Evolutionary conservation across 35 echinoderm and acorn worm species (phyloP), one percentile per base, ranked within the genome.

Genomic region (Stichopus chloronotus): DNA sequence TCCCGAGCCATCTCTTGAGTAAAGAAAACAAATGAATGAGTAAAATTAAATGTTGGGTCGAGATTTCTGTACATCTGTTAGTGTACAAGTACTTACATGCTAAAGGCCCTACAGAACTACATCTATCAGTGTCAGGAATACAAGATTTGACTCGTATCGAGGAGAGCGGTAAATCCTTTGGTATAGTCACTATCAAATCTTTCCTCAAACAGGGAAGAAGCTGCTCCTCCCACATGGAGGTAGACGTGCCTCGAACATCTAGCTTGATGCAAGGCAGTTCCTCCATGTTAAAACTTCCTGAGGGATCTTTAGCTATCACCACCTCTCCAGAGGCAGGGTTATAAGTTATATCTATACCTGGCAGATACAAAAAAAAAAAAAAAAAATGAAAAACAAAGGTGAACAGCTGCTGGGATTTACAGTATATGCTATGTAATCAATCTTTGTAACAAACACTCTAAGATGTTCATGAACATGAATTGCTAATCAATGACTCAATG

Each of bases 81-180:
- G 17, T 5, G 79, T 82, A 30, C 11, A 80, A 2, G 20, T 84
- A 88, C 86, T 88, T 69, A 88, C 86, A 88, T 25, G 56, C 86
- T 88, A 88, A 22, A 61, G 86, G 17, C 22, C 60, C 86, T 24
- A 88, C 86, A 5, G 59, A 3, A 72, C 86, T 88, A 21, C 86
- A 88, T 30, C 52, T 88, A 10, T 69, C 5, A 16, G 59, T 88
- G 5, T 88, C 86, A 2, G 86, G 86, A 68, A 88, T 88, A 19
- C 86, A 88, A 6, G 86, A 69, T 19, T 88, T 88, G 59, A 88
- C 86, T 72, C 86, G 57, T 88, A 88, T 88, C 6, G 30, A 69
- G 9, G 86, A 88, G 6, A 69, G 86, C 11, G 86, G 86, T 20
- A 88, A 59, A 59, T 88, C 86, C 43, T 88, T 88, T 9, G 86